Conservation (phyloP, 2,888 invertebrate genomes). For the Eupithecia vulgata region DNA sequence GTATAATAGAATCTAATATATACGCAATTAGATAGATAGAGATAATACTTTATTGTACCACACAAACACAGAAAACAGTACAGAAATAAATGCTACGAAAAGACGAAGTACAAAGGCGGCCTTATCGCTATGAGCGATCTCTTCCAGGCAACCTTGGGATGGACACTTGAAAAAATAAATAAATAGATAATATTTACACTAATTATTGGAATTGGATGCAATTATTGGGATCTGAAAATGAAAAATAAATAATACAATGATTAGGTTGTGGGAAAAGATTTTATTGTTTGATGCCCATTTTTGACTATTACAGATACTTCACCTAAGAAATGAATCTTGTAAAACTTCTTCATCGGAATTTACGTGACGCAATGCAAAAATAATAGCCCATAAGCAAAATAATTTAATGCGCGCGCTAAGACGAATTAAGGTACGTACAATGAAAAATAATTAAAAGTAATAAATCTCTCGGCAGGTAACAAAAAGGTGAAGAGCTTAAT, state of each 20-base stretch:
- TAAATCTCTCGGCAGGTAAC: constrained; percentile 83
- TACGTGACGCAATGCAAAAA: constrained; percentile 59
- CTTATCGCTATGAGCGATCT: too few relatives aligned
- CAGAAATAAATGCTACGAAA: too few relatives aligned
- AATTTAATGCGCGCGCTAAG: constrained; percentile 74
- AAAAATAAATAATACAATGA: not conserved
- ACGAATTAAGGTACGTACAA: constrained; percentile 77
- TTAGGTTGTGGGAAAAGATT: not conserved
- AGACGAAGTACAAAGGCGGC: too few relatives aligned
- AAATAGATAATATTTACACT: too few relatives aligned
- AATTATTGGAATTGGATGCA: too few relatives aligned
- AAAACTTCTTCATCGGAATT: constrained; percentile 55
- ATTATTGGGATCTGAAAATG: not conserved
- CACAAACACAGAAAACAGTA: too few relatives aligned
- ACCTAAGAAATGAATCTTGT: not conserved
- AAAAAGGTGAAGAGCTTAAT: constrained; percentile 82
- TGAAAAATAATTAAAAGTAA: constrained; percentile 84
- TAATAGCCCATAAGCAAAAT: constrained; percentile 72
- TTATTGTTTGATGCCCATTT: constrained; percentile 51
- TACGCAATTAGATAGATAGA: too few relatives aligned
- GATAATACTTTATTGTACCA: too few relatives aligned
- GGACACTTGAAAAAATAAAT: too few relatives aligned
- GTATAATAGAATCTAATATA: not conserved
- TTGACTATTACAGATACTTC: not conserved
- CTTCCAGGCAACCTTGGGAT: too few relatives aligned